A percentile compares a stretch with the other conserved stretches of the same genome.
Conservation (phyloP, 2,797 vertebrate genomes). For the Gymnodraco acuticeps region DNA sequence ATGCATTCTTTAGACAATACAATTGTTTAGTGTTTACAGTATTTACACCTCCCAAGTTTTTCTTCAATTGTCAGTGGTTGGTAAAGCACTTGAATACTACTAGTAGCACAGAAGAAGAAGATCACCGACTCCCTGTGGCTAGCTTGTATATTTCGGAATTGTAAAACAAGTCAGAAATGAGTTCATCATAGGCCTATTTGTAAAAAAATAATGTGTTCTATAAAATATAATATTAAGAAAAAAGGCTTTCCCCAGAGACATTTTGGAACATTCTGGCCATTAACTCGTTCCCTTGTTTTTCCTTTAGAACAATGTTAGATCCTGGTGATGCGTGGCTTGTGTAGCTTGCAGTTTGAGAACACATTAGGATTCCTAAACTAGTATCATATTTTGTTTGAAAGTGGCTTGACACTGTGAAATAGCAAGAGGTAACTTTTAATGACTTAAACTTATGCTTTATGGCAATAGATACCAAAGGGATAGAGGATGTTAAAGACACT, state of each 20-base stretch:
- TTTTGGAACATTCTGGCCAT: not conserved
- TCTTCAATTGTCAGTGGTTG: not conserved
- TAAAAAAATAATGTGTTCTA: not conserved
- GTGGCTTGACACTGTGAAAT: not conserved
- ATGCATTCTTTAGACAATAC: not conserved
- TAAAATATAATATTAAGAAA: not conserved
- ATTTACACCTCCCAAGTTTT: not conserved
- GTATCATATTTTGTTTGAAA: constrained; percentile 6
- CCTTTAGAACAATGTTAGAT: not conserved
- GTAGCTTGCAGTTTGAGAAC: constrained; percentile 32
- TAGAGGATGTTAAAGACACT: not conserved
- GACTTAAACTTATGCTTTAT: constrained; percentile 6
- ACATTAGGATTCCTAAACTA: constrained; percentile 20
- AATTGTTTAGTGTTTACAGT: not conserved
- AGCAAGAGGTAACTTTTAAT: not conserved
- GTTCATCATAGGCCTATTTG: not conserved
- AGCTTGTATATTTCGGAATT: constrained; percentile 9
- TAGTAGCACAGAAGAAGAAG: constrained; percentile 1
- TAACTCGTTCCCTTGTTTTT: constrained; percentile 9
- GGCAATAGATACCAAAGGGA: constrained; percentile 32
- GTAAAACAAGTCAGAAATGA: not conserved
- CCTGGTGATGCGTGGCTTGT: constrained; percentile 5
- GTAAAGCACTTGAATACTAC: constrained; percentile 4
- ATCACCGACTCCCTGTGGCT: constrained; percentile 9
- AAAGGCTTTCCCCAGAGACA: not conserved